Conservation (phyloP, 2,113 vertebrate species). For the Redunca redunca region DNA sequence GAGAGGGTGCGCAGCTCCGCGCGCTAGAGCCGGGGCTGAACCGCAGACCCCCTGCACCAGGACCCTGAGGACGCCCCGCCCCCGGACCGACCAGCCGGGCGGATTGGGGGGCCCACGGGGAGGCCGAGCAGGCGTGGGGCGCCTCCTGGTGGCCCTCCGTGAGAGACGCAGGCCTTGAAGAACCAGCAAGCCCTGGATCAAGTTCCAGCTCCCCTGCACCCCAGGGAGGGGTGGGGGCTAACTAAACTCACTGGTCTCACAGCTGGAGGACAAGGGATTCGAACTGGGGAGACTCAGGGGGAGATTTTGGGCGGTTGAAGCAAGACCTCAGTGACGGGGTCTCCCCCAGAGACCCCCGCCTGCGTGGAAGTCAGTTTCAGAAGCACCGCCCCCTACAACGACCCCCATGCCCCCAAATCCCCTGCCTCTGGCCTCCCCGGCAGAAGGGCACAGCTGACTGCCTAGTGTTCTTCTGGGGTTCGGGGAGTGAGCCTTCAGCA, state of each 20-base stretch:
- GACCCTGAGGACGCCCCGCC: background rate
- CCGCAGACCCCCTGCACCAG: fast-evolving
- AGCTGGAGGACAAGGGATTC: background rate
- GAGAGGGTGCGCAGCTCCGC: fast-evolving
- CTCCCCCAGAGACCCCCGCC: too few species aligned
- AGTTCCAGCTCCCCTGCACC: background rate
- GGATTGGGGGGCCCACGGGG: fast-evolving
- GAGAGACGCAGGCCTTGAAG: background rate
- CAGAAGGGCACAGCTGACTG: background rate
- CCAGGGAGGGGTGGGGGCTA: background rate
- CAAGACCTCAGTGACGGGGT: background rate
- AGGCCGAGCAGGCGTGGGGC: background rate
- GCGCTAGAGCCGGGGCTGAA: fast-evolving
- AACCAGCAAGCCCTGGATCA: background rate
- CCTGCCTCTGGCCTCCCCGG: background rate
- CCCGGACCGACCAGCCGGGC: fast-evolving
- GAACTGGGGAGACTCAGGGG: background rate
- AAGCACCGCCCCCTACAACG: fast-evolving
- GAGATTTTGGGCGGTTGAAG: background rate
- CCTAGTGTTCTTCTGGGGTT: background rate
- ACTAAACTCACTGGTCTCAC: background rate
- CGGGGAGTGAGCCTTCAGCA: background rate
- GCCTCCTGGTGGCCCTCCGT: slow-evolving; percentile 28
- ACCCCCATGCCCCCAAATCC: background rate
- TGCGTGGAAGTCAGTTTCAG: background rate